These are phyloP conservation scores for Hyphantria cunea DNA, from an alignment of 1,140 invertebrate genomes.

Conservation along the genomic window DNA sequence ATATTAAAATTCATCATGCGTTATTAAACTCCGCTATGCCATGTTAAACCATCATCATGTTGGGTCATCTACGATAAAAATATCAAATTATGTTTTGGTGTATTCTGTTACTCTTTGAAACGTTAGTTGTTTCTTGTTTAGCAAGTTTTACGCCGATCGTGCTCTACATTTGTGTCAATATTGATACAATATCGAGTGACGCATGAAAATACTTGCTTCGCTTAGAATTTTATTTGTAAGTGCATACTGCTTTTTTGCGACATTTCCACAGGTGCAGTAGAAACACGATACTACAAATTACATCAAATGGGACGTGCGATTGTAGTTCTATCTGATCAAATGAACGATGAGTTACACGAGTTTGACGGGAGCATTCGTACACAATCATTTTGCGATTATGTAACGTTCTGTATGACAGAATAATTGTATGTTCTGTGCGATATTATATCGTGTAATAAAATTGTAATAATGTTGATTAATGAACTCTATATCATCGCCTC, in stretches of 20 bases:
- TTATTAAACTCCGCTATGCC: conserved; percentile 30
- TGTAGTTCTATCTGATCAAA: conserved; percentile 46
- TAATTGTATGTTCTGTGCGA: conserved; percentile 49
- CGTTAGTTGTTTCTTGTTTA: conserved; percentile 8
- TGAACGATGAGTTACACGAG: conserved; percentile 39
- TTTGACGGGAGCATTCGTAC: conserved; percentile 37
- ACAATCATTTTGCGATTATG: conserved; percentile 57
- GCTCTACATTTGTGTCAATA: conserved; percentile 26
- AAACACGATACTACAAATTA: conserved; percentile 32
- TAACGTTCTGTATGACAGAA: conserved; percentile 47
- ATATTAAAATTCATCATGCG: background rate
- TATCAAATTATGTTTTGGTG: conserved; percentile 34
- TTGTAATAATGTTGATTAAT: conserved; percentile 40
- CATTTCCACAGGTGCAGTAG: conserved; percentile 31
- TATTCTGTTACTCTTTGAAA: conserved; percentile 22
- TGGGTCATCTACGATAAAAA: conserved; percentile 37
- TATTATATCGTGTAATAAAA: conserved; percentile 39
- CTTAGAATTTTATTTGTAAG: conserved; percentile 1
- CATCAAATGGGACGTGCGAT: conserved; percentile 52
- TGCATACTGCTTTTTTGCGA: conserved; percentile 3
- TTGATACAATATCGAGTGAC: conserved; percentile 13
- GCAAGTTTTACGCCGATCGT: conserved; percentile 9
- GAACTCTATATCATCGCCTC: conserved; percentile 33
- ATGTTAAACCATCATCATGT: conserved; percentile 46
- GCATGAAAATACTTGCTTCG: conserved; percentile 3